These are phyloP conservation scores for Bradysia coprophila DNA, from an alignment of 1,140 invertebrate species.

Conservation along the genomic window DNA sequence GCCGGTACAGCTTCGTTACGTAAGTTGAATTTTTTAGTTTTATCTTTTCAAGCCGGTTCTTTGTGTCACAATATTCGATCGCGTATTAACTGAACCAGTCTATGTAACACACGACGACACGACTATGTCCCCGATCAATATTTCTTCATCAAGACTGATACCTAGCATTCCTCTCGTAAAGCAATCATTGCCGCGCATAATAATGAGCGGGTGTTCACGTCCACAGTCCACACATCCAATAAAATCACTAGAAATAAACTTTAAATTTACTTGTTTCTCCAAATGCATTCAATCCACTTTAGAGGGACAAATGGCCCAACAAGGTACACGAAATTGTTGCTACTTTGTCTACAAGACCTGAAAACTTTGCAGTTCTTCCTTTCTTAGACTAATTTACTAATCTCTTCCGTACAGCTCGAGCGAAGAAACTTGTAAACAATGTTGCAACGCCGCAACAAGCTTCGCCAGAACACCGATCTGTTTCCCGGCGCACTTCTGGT, in stretches of 20 bases:
- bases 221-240: no score
- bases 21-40: constrained; percentile 32
- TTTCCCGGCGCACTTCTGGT: constrained; percentile 38
- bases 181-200: no score
- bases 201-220: no score
- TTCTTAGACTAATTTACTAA: background rate
- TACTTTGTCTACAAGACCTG: background rate
- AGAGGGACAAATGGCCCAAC: constrained; percentile 33
- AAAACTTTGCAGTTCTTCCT: background rate
- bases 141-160: no score
- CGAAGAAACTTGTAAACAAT: constrained; percentile 31
- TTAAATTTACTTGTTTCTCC: no score
- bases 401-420: constrained; percentile 32
- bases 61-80: no score
- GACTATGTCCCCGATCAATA: no score
- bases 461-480: constrained; percentile 44
- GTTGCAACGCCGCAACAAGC: constrained; percentile 10
- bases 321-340: constrained; percentile 28
- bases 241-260: no score
- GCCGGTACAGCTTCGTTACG: constrained; percentile 50
- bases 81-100: no score
- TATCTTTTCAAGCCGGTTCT: constrained; percentile 2
- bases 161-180: no score
- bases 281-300: constrained; percentile 7
- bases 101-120: no score